phyloP scores from a whole-genome alignment of 2,797 vertebrate species.

The Neosilurus mollespiculum region DNA sequence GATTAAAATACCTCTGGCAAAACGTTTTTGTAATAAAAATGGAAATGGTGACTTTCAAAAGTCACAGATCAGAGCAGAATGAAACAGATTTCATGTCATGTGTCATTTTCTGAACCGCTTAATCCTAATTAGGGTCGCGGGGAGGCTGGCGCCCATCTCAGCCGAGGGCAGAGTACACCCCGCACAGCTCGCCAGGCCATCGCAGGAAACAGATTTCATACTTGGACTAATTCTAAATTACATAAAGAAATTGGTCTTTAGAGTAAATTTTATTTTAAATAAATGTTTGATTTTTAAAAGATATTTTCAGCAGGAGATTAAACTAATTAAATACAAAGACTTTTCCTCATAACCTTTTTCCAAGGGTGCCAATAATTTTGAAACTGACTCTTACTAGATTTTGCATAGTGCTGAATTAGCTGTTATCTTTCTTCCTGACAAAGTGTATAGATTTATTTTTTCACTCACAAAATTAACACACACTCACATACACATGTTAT shows the following conservation, averaged over 20 bases:
- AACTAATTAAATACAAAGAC: neutral
- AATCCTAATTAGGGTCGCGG: too few relatives aligned
- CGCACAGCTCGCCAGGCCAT: too few relatives aligned
- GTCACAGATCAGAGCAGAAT: neutral
- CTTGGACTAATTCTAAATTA: neutral
- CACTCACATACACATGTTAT: slow-evolving; percentile 10
- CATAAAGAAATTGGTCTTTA: neutral
- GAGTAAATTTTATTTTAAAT: neutral
- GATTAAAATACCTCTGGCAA: too few relatives aligned
- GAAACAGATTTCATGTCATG: neutral
- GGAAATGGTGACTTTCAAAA: too few relatives aligned
- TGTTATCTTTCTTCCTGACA: neutral
- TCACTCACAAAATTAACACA: neutral
- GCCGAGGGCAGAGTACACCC: too few relatives aligned
- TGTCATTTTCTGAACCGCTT: too few relatives aligned
- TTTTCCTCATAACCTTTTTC: neutral
- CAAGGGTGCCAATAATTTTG: neutral
- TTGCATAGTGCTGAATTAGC: neutral
- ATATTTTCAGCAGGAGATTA: too few relatives aligned
- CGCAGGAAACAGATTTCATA: neutral
- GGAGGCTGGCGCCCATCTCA: too few relatives aligned
- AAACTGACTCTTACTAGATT: neutral
- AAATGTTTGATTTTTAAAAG: neutral
- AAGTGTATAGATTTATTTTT: neutral
- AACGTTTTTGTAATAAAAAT: too few relatives aligned